These are phyloP conservation scores for Melanotaenia parkinsoni DNA, from an alignment of 2,797 vertebrate species.

Conservation along the genomic window DNA sequence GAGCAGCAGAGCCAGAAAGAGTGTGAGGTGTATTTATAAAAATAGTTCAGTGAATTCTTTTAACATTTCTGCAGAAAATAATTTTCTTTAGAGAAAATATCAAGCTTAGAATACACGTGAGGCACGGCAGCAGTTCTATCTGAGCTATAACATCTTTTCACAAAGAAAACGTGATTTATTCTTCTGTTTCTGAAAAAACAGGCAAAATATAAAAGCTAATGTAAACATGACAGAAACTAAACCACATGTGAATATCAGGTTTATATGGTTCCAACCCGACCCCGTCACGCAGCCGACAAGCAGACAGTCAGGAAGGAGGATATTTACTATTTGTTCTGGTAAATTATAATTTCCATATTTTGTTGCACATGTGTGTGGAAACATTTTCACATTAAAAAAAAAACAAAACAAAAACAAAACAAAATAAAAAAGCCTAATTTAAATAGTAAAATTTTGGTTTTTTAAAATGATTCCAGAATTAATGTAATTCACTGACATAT, in stretches of 20 bases:
- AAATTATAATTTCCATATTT: constrained; percentile 9
- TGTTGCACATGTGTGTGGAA: no score
- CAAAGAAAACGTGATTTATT: constrained; percentile 10
- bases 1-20: constrained; percentile 37
- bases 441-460: not conserved
- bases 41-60: constrained; percentile 44
- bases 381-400: no score
- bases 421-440: not conserved
- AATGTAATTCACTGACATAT: not conserved
- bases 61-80: constrained; percentile 38
- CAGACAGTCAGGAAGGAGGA: not conserved
- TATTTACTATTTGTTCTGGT: not conserved
- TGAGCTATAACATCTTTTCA: constrained; percentile 8
- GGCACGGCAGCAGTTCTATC: constrained; percentile 1
- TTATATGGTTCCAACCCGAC: not conserved
- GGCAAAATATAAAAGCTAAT: constrained; percentile 30
- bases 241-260: constrained; percentile 19
- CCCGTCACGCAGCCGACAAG: no score
- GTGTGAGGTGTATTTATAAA: constrained; percentile 44
- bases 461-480: not conserved
- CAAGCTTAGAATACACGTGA: constrained; percentile 2
- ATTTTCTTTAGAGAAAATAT: constrained; percentile 1
- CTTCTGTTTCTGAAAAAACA: constrained; percentile 20
- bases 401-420: no score
- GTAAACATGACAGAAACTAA: constrained; percentile 57